phyloP scores from a whole-genome alignment of 1,140 invertebrate species.

The Lasioglossum baleicum region DNA sequence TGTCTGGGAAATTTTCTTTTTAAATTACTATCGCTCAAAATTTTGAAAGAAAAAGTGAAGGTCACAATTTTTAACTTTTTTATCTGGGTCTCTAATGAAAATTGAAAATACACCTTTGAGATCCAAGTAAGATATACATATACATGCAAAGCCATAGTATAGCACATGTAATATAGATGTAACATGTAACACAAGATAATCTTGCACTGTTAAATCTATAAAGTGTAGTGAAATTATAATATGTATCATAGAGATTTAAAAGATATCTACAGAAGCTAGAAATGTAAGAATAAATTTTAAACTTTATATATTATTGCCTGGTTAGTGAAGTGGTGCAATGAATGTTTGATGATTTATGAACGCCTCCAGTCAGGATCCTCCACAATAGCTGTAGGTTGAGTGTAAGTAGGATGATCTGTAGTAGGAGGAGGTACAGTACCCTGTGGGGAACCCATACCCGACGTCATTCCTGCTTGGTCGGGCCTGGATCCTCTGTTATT shows the following conservation, averaged over 20 bases:
- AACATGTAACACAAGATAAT: not conserved
- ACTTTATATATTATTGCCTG: constrained; percentile 77
- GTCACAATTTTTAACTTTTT: too few species aligned
- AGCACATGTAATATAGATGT: not conserved
- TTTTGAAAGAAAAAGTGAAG: too few species aligned
- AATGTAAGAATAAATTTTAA: constrained; percentile 56
- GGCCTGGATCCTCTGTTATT: constrained; percentile 87
- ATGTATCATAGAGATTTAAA: not conserved
- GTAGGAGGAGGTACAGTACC: constrained; percentile 83
- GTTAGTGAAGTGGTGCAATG: constrained; percentile 76
- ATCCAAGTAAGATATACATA: too few species aligned
- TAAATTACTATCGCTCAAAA: too few species aligned
- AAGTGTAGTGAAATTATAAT: not conserved
- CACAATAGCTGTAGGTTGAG: constrained; percentile 85
- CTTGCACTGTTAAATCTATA: not conserved
- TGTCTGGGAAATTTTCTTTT: too few species aligned
- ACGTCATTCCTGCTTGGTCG: constrained; percentile 90
- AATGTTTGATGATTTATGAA: constrained; percentile 86
- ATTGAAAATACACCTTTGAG: too few species aligned
- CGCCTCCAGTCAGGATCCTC: constrained; percentile 94
- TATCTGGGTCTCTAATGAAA: too few species aligned
- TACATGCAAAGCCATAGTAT: not conserved
- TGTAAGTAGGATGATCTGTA: constrained; percentile 81
- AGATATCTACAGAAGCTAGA: not conserved
- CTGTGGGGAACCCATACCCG: constrained; percentile 82